Evolutionary conservation across 2,113 vertebrate species (phyloP).

Genomic region (Pavo muticus): DNA sequence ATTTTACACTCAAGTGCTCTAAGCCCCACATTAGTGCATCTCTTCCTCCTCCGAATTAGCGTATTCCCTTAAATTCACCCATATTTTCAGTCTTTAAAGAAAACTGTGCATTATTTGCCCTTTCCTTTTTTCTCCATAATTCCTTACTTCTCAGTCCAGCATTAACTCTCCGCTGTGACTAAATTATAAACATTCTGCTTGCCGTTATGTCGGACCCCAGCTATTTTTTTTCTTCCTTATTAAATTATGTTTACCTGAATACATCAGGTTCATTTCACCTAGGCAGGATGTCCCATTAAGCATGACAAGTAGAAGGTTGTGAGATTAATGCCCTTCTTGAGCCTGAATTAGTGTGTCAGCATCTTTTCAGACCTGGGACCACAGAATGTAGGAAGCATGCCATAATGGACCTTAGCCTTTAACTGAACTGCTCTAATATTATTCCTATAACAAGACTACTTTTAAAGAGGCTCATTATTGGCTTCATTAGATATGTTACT

Average conservation of each 20-base stretch:
- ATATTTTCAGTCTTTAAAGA: slow-evolving; percentile 10
- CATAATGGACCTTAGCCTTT: slow-evolving; percentile 84
- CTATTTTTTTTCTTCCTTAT: slow-evolving; percentile 74
- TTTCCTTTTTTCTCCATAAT: not conserved
- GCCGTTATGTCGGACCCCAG: slow-evolving; percentile 1
- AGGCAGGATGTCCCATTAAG: slow-evolving; percentile 86
- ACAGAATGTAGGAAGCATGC: slow-evolving; percentile 70
- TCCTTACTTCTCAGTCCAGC: not conserved
- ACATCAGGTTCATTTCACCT: slow-evolving; percentile 85
- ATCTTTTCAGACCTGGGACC: slow-evolving; percentile 80
- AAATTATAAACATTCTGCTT: slow-evolving; percentile 64
- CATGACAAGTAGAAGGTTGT: slow-evolving; percentile 82
- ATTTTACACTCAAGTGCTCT: slow-evolving; percentile 76
- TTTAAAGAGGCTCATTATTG: slow-evolving; percentile 92
- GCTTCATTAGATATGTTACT: slow-evolving; percentile 92
- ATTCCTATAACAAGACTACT: slow-evolving; percentile 88
- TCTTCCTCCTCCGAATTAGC: slow-evolving; percentile 31
- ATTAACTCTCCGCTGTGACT: slow-evolving; percentile 13
- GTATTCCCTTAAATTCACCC: not conserved
- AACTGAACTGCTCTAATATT: slow-evolving; percentile 84
- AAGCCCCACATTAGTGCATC: slow-evolving; percentile 33
- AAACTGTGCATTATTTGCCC: not conserved
- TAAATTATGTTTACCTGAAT: slow-evolving; percentile 89
- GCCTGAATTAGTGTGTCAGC: slow-evolving; percentile 84
- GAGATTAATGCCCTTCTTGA: slow-evolving; percentile 86